Percentiles rank a stretch among this genome's conserved stretches.
phyloP scores from a whole-genome alignment of 2,888 invertebrate genomes.

The Melieria picta region DNA sequence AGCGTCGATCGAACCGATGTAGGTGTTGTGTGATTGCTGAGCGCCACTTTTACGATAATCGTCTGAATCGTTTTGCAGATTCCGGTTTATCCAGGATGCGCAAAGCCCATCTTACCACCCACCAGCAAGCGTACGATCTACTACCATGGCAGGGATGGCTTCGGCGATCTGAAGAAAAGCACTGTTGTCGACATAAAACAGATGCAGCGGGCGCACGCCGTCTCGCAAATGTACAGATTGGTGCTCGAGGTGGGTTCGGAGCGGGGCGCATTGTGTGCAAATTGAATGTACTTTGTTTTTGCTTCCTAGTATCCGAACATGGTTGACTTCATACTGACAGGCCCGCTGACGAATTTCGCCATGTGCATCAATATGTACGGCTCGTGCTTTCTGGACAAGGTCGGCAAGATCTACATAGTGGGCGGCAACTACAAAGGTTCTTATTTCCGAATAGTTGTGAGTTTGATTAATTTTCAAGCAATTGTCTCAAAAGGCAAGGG shows the following conservation, averaged over 20 bases:
- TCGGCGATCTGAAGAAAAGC: conserved; percentile 72
- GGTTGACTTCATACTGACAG: conserved; percentile 73
- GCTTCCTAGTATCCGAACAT: conserved; percentile 66
- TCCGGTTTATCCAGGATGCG: conserved; percentile 54
- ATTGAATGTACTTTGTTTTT: not conserved
- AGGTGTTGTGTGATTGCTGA: conserved; percentile 53
- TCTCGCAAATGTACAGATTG: conserved; percentile 70
- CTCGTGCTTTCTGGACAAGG: conserved; percentile 69
- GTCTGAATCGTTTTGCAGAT: conserved; percentile 41
- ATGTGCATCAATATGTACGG: conserved; percentile 74
- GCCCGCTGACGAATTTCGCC: conserved; percentile 82
- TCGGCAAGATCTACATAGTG: conserved; percentile 78
- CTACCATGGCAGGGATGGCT: conserved; percentile 74
- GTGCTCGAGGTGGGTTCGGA: conserved; percentile 67
- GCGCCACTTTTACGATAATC: not conserved
- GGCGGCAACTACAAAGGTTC: conserved; percentile 81
- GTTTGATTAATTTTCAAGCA: conserved; percentile 7
- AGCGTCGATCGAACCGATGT: conserved; percentile 72
- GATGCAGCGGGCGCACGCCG: conserved; percentile 70
- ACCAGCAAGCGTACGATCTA: conserved; percentile 38
- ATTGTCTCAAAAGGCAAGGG: conserved; percentile 65
- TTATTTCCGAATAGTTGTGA: not conserved
- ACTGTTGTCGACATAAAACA: conserved; percentile 63
- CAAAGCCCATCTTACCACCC: conserved; percentile 54
- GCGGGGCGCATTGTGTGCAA: not conserved